Conservation (phyloP, 2,113 vertebrate genomes). For the Petaurus breviceps region DNA sequence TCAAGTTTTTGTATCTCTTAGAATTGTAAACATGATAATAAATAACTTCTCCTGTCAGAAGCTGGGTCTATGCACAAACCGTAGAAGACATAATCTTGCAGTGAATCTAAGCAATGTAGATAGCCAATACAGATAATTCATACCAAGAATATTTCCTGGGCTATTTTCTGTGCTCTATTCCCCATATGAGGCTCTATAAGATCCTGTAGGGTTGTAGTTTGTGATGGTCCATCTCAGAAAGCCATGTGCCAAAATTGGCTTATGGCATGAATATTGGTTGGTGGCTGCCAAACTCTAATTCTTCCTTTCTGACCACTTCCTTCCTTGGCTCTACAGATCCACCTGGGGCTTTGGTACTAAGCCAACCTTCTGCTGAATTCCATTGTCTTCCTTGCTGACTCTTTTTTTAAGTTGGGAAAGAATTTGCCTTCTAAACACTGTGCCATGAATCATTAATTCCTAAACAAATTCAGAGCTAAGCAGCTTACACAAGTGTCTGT, state of each 20-base stretch:
- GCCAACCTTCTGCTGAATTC: not conserved
- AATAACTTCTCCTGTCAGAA: not conserved
- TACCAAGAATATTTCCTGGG: not conserved
- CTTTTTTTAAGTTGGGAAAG: not conserved
- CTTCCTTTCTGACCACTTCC: constrained; percentile 34
- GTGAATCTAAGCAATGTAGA: not conserved
- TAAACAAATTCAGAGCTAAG: not conserved
- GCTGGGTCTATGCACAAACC: not conserved
- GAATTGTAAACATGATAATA: not conserved
- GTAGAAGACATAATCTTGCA: not conserved
- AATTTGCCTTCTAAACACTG: not conserved
- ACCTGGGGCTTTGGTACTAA: constrained; percentile 28
- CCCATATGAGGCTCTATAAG: not conserved
- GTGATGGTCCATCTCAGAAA: not conserved
- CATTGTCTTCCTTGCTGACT: not conserved
- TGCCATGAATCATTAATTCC: not conserved
- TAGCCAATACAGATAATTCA: not conserved
- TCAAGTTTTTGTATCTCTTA: not conserved
- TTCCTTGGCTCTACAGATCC: constrained; percentile 42
- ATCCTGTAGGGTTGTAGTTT: not conserved
- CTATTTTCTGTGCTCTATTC: not conserved
- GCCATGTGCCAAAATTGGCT: not conserved
- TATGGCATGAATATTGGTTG: not conserved
- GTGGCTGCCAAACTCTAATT: constrained; percentile 8
- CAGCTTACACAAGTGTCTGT: not conserved